phyloP scores from a whole-genome alignment of 2,113 vertebrate genomes.

The Donacobius atricapilla region DNA sequence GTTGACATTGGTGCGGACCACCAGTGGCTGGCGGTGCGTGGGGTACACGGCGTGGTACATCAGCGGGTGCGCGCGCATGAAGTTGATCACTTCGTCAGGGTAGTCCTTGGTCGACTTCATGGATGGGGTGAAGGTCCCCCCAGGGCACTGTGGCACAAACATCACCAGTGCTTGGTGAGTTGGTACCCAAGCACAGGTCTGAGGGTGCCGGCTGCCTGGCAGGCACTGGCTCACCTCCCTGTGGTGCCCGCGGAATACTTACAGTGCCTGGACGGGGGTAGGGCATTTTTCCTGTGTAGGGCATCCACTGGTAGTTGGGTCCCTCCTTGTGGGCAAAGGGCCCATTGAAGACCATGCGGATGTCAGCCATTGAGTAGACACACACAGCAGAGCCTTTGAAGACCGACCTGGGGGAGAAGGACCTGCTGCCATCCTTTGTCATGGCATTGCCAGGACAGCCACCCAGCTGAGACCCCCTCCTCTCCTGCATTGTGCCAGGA shows the following conservation, averaged over 20 bases:
- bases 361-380: conserved; percentile 98
- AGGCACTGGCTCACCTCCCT: fast-evolving
- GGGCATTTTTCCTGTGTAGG: conserved; percentile 95
- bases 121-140: conserved; percentile 95
- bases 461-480: background rate
- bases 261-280: conserved; percentile 96
- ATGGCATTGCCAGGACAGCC: fast-evolving
- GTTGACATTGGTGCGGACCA: conserved; percentile 91
- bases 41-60: conserved; percentile 96
- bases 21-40: conserved; percentile 92
- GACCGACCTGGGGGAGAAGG: conserved; percentile 80
- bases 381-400: conserved; percentile 97
- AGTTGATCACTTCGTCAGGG: conserved; percentile 98
- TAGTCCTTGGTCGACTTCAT: conserved; percentile 99
- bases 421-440: background rate
- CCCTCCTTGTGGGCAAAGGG: conserved; percentile 98
- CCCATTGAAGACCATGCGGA: conserved; percentile 97
- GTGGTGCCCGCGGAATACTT: background rate
- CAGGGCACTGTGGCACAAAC: conserved; percentile 82
- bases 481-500: fast-evolving
- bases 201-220: background rate
- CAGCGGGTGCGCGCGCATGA: conserved; percentile 95
- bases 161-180: background rate
- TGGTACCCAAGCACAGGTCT: fast-evolving
- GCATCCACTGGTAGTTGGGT: conserved; percentile 99